These are phyloP conservation scores for Myotis lucifugus DNA, from an alignment of 2,113 vertebrate species.

Conservation along the genomic window DNA sequence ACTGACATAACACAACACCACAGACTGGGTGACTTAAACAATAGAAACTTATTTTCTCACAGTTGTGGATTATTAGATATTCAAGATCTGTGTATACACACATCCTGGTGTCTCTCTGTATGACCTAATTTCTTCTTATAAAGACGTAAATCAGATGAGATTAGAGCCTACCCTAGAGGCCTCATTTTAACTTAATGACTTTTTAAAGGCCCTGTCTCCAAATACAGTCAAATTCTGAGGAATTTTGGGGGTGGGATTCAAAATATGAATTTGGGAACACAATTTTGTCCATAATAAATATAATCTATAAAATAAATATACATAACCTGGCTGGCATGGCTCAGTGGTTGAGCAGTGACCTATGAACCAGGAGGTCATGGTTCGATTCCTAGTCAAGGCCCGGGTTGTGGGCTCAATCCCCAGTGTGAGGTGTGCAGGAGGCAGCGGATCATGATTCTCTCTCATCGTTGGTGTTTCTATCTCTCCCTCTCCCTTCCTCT, in stretches of 20 bases:
- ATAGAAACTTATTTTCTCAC: not conserved
- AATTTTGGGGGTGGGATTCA: too few relatives aligned
- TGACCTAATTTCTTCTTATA: not conserved
- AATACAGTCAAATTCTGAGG: not conserved
- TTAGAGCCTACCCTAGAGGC: not conserved
- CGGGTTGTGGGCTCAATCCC: too few relatives aligned
- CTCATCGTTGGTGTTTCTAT: too few relatives aligned
- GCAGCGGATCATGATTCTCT: too few relatives aligned
- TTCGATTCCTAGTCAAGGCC: too few relatives aligned
- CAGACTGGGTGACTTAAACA: too few relatives aligned
- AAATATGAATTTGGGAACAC: not conserved
- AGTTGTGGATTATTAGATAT: not conserved
- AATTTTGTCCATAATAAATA: not conserved
- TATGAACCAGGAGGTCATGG: too few relatives aligned
- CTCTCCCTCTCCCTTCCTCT: too few relatives aligned
- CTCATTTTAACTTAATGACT: not conserved
- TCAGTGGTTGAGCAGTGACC: too few relatives aligned
- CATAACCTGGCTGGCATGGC: too few relatives aligned
- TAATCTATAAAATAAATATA: not conserved
- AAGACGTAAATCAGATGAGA: not conserved
- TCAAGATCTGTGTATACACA: not conserved
- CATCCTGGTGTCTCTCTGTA: not conserved
- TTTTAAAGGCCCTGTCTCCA: not conserved
- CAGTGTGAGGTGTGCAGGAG: too few relatives aligned
- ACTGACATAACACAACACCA: not conserved